Evolutionary conservation across 1,140 invertebrate species (phyloP), one percentile per base, ranked within the genome.

Genomic region (Hestina assimilis): DNA sequence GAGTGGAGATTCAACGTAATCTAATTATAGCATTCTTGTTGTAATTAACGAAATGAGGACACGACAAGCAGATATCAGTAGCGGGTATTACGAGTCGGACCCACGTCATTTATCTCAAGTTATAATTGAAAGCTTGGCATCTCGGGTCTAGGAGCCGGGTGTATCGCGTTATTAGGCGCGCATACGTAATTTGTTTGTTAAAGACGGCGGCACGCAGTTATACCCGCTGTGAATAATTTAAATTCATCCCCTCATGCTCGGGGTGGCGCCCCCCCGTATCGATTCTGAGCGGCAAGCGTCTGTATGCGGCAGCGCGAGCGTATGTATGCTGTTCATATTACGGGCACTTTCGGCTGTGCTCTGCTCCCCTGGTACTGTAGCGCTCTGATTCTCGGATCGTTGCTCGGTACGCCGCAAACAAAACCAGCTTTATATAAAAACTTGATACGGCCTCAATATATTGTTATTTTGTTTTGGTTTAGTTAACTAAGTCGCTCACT

Each of bases 121-220:
- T 86, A 83, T 83, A 87, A 85, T 85, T 87, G 82, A 87, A 83
- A 81, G 75, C 74, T 75, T 74, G 72, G 70, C 64, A 65, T 58
- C 69, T 57, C 54, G 67, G 71, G 77, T 66, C 72, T 75, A 76
- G 73, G 77, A 85, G 79, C 72, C 68, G 66, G 61, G 68, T 79
- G 75, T 81, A 82, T 83, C 75, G 78, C 72, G 79, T 84, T 86
- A 87, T 86, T 87, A 84, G 81, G 79, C 72, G 74, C 69, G 84
- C 79, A 85, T 87, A 86, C 76, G 75, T 87, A 87, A 87, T 87
- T 86, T 87, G 84, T 87, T 86, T 87, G 81, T 87, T 83, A 85
- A 84, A 87, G 84, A 83, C 83, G 81, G 73, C 72, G 72, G 82
- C 73, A 79, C 78, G 73, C 79, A 83, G 79, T 83, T 80, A 80